phyloP scores from a whole-genome alignment of 2,888 invertebrate genomes.

The Scaptomyza cyrtandrae region DNA sequence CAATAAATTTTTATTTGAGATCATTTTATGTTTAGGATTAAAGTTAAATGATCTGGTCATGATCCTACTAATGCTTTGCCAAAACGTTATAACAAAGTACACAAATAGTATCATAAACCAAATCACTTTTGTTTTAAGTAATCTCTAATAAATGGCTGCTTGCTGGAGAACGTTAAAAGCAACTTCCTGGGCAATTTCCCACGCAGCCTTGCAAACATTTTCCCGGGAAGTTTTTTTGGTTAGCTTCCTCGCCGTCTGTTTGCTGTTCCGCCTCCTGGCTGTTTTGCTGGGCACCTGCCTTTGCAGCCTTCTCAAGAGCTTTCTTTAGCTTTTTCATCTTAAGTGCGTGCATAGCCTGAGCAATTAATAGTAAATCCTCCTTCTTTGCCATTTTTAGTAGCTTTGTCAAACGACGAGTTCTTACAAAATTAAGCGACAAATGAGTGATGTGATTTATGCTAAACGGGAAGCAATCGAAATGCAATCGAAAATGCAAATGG shows the following conservation, averaged over 20 bases:
- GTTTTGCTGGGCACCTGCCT: background rate
- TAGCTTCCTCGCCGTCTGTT: background rate
- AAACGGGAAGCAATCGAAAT: background rate
- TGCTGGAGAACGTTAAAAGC: background rate
- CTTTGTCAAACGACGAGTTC: background rate
- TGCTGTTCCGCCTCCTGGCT: background rate
- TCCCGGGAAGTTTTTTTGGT: background rate
- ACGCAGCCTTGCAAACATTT: background rate
- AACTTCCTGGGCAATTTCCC: background rate
- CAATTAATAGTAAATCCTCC: background rate
- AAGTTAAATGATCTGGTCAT: too few species aligned
- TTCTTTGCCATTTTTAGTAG: background rate
- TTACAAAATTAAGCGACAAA: background rate
- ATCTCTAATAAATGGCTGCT: background rate
- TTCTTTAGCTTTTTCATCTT: background rate
- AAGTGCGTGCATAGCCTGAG: background rate
- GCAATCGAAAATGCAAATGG: background rate
- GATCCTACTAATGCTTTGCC: too few species aligned
- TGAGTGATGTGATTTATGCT: background rate
- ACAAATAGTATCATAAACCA: too few species aligned
- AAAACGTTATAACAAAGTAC: too few species aligned
- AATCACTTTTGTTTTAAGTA: background rate
- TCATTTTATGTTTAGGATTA: too few species aligned
- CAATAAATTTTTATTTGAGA: too few species aligned
- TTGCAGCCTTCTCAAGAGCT: background rate